Evolutionary conservation across 2,888 invertebrate genomes (phyloP).

Genomic region (Diachrysia chrysitis): DNA sequence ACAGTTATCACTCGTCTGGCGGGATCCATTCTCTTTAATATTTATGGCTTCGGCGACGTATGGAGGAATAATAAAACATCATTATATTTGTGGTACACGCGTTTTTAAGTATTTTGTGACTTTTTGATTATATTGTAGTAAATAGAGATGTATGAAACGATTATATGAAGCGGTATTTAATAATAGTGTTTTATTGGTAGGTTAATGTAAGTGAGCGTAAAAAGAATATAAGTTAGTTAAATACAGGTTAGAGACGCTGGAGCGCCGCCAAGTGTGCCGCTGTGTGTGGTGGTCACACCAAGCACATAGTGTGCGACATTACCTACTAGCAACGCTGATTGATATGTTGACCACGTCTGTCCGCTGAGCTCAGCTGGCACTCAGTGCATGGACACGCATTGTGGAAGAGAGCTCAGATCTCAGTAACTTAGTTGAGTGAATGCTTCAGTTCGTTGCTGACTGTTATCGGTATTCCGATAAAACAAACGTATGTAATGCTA

Average conservation of each 20-base stretch:
- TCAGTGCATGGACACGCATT: no score
- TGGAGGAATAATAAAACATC: slow-evolving; percentile 23
- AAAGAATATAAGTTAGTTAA: slow-evolving; percentile 19
- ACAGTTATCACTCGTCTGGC: slow-evolving; percentile 24
- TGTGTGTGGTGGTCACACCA: slow-evolving; percentile 14
- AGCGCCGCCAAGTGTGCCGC: slow-evolving; percentile 68
- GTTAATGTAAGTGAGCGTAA: slow-evolving; percentile 25
- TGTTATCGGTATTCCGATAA: no score
- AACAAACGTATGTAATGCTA: no score
- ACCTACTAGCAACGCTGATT: no score
- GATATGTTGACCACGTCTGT: no score
- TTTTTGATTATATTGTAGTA: slow-evolving; percentile 17
- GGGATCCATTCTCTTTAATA: slow-evolving; percentile 22
- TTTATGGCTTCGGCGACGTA: slow-evolving; percentile 24
- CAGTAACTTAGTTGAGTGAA: no score
- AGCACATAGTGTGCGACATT: no score
- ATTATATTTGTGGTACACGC: slow-evolving; percentile 18
- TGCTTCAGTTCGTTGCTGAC: no score
- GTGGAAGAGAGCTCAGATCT: no score
- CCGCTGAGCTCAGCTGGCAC: no score
- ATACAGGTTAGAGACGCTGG: slow-evolving; percentile 52
- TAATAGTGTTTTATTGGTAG: slow-evolving; percentile 25
- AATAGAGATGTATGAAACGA: slow-evolving; percentile 19
- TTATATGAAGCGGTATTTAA: slow-evolving; percentile 19
- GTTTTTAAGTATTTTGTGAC: slow-evolving; percentile 21